Evolutionary conservation across 2,888 invertebrate genomes (phyloP), one percentile per base, ranked within the genome.

Genomic region (Stenodera caucasica): DNA sequence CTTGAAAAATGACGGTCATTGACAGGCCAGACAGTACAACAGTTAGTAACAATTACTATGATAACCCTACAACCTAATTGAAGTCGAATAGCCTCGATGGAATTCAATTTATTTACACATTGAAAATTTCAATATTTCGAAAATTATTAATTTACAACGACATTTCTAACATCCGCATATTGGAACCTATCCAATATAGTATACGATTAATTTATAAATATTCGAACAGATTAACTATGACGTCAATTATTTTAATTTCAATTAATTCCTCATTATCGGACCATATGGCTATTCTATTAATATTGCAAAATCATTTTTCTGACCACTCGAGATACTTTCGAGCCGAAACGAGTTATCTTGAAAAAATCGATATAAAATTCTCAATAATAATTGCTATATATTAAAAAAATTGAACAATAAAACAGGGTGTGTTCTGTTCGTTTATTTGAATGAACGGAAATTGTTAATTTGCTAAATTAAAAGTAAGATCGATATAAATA

Each of bases 331-430:
- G 26, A 26, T 26, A 26, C 5, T 26, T 26, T 26, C 5, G 2
- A 4, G 2, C 5, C 26, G 5, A 26, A 4, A 4, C 26, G 5
- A 26, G 26, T 26, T 26, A 26, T 26, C 26, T 26, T 26, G 3
- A 26, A 26, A 26, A 26, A 5, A 26, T 26, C 7, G 26, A n/a
- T n/a, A n/a, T n/a, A n/a, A n/a, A n/a, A n/a, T n/a, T n/a, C n/a
- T 53, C 14, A 53, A 53, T 53, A 21, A 53, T 14, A 18, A 53
- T 53, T 53, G 33, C 14, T 15, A 18, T 15, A 53, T 53, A 32
- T n/a, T 21, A 32, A 21, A 45, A 8, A 52, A 32, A 18, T 18
- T 11, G 9, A 51, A 30, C 30, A 51, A 51, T 26, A 51, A 26
- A 52, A 15, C 32, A 30, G 52, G 33, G 53, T 30, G 53, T 53